Base-by-base conservation (phyloP, 2,888 invertebrate species). In the Caenorhabditis sinica region DNA sequence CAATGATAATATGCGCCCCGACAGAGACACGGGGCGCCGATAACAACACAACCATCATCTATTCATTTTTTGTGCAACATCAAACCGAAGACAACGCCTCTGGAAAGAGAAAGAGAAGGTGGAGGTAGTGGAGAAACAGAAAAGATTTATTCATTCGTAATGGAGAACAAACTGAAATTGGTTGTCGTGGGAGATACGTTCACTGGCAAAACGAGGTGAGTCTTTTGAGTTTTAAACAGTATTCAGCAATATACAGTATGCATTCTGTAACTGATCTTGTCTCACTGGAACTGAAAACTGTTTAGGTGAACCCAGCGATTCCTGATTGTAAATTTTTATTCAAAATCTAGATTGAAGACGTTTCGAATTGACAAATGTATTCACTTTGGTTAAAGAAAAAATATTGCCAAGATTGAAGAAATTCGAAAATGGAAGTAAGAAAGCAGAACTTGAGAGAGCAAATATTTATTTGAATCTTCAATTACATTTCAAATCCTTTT, bases 181-280 rank as follows among this genome's bases (percentile, higher is more conserved):
- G 97, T 97, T 91, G 95, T 97, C 90, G 96, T 97, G 88, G 97
- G 97, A 86, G 97, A 97, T 93, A 96, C 96, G 85, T 96, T 96
- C 83, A 96, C 97, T 89, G 97, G 97, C 85, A 97, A 97, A 94
- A 97, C 97, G 88, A 96, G 96, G 90, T 89, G 51, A 71, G 83
- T 74, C 11, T 25, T 60, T 45, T 63, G 51, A n/a, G 36, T 20
- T 40, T 40, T 40, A 36, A n/a, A n/a, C n/a, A n/a, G n/a, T n/a
- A n/a, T n/a, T n/a, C n/a, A n/a, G n/a, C n/a, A n/a, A 36, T 9
- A 36, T 36, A 36, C 33, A 6, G 9, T 36, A 6, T 36, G 33
- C 5, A 6, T 36, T 36, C 33, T 6, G 33, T 36, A 9, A n/a
- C n/a, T n/a, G n/a, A n/a, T n/a, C n/a, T n/a, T n/a, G n/a, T n/a